These are phyloP conservation scores for Bubo blakistoni DNA, from an alignment of 2,113 vertebrate genomes.

Conservation along the genomic window DNA sequence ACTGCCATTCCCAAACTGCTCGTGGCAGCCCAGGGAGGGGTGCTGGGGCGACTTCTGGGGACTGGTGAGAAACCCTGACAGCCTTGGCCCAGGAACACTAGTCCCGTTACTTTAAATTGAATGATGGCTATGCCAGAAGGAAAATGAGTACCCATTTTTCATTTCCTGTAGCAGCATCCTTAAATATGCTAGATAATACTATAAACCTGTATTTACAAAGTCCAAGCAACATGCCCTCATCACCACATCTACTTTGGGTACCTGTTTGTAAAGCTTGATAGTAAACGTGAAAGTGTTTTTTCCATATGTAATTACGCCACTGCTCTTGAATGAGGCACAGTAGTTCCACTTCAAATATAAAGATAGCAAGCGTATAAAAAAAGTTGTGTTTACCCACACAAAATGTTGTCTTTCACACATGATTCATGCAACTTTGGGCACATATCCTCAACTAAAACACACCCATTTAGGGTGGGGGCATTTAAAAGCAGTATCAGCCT, in stretches of 20 bases:
- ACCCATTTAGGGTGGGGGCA: rapidly evolving
- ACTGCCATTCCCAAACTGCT: rapidly evolving
- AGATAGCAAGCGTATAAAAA: not conserved
- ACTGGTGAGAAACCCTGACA: rapidly evolving
- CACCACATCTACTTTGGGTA: no score
- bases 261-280: not conserved
- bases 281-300: not conserved
- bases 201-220: not conserved
- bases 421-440: not conserved
- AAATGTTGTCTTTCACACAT: not conserved
- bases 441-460: not conserved
- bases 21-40: rapidly evolving
- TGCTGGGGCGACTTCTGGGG: rapidly evolving
- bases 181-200: rapidly evolving
- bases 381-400: not conserved
- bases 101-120: not conserved
- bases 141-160: not conserved
- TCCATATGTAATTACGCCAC: not conserved
- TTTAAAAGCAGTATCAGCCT: not conserved
- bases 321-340: not conserved
- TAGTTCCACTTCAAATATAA: not conserved
- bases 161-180: not conserved
- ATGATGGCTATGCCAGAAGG: not conserved
- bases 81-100: no score
- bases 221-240: no score